Base-by-base conservation (phyloP, 2,797 vertebrate species). In the Bufotes viridis region DNA sequence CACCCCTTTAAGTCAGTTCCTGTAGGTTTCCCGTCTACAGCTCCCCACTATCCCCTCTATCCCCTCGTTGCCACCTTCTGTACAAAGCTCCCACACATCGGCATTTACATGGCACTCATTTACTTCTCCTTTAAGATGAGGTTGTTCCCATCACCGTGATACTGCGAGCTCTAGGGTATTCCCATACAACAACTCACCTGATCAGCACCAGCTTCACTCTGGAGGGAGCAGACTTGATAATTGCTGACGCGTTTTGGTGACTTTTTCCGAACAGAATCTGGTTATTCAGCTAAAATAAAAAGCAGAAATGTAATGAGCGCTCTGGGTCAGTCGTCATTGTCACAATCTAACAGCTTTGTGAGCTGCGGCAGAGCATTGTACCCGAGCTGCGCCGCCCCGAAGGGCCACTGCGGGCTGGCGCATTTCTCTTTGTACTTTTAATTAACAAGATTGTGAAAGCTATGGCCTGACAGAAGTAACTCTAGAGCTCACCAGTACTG, bases 191-290 rank as follows among this genome's bases (percentile, higher is more conserved):
- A 29, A 34, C 84, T 70, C 95, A 99, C 98, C 98, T 96, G 95
- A 99, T 96, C 90, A 99, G 95, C 92, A 99, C 96, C 67, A 99
- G 93, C 85, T 97, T 97, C 93, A 99, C 96, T 88, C 96, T 97
- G 87, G 96, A 91, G 10, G 96, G 91, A 4, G 98, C 94, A 2
- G 95, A 97, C 94, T 98, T 99, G 90, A 99, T 99, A 93, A 98
- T 96, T 91, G 98, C 97, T 2, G 98, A 99, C 61, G 98, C 98
- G 34, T 98, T 99, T 93, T 97, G 98, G 91, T 99, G 98, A 91
- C 98, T 99, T 93, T 98, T 96, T 90, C 98, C 98, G 90, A 97
- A 98, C 69, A 99, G 87, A 69, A 98, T 93, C 93, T 98, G 97
- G 93, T 96, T 97, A 93, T 99, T 99, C 91, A 99, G 97, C 98